These are phyloP conservation scores for Sula dactylatra DNA, from an alignment of 2,113 vertebrate genomes.

Conservation along the genomic window DNA sequence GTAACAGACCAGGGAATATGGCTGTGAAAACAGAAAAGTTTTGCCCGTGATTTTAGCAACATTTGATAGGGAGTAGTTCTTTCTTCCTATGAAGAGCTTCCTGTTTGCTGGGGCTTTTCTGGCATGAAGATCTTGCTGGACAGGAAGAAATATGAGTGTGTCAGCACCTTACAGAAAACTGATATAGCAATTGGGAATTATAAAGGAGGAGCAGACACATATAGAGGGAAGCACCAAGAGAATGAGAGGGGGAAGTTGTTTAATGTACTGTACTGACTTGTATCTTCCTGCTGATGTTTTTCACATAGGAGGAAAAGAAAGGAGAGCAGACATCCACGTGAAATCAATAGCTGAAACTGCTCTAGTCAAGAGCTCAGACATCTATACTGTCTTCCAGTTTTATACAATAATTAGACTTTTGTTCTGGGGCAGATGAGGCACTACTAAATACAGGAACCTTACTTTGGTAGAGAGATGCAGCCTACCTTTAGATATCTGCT, in stretches of 20 bases:
- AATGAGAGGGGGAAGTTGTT: not conserved
- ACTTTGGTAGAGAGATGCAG: not conserved
- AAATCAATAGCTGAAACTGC: not conserved
- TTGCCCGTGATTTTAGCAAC: not conserved
- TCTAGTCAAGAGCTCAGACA: not conserved
- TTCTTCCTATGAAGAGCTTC: not conserved
- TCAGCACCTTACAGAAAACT: not conserved
- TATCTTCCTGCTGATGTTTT: not conserved
- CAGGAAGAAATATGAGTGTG: not conserved
- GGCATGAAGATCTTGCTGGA: not conserved
- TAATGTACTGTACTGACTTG: not conserved
- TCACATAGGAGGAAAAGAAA: not conserved
- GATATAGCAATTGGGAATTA: not conserved
- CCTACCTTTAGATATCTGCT: not conserved
- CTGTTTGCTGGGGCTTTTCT: not conserved
- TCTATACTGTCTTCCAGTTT: not conserved
- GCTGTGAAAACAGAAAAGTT: not conserved
- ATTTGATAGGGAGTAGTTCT: not conserved
- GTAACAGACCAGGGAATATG: not conserved
- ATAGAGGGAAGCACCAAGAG: not conserved
- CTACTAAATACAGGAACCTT: not conserved
- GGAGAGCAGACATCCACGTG: not conserved
- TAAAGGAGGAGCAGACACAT: not conserved
- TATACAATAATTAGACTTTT: not conserved
- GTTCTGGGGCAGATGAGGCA: not conserved